Evolutionary conservation across 2,888 invertebrate species (phyloP), one percentile per base, ranked within the genome.

Genomic region (Dorcus hopei): DNA sequence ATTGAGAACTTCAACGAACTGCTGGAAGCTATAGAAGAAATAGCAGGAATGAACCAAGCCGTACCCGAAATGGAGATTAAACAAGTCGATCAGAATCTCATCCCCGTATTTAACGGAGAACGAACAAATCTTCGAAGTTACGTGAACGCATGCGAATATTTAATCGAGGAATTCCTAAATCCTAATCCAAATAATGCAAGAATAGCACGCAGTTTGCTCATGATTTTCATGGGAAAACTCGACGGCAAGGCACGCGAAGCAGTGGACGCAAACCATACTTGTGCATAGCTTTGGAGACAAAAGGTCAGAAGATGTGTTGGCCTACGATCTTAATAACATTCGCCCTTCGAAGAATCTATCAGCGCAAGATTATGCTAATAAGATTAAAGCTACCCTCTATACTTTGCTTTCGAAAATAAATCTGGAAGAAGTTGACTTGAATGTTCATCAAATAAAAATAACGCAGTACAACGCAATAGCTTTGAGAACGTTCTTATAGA

Each of bases 331-430:
- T 7, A 14, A 52, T 16, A 39, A 39, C 2, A 8, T 50, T 9
- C 14, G 7, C 8, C 51, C 39, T 6, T n/a, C 11, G n/a, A 50
- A 11, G 11, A 39, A 50, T 14, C 38, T 26, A 16, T 40, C 52
- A 14, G 38, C 41, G 3, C 52, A 6, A 41, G 52, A 19, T 6
- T 52, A 41, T 40, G 41, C 52, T 14, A 52, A 52, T 11, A 52
- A 52, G 41, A 52, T 52, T 9, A 19, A 52, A 40, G 19, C 8
- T 41, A 9, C 38, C 41, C 6, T 52, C 9, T 41, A 19, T 14
- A 40, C 39, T 2, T 41, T 52, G 9, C 39, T 52, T 14, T 52
- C 41, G 9, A 52, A 52, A 52, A 8, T 52, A n/a, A 52, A 52
- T 41, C 9, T 52, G 9, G 52, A 52, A 52, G 41, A 52, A 52